These are phyloP conservation scores for Xiphophorus couchianus DNA, from an alignment of 2,113 vertebrate genomes.

Conservation along the genomic window DNA sequence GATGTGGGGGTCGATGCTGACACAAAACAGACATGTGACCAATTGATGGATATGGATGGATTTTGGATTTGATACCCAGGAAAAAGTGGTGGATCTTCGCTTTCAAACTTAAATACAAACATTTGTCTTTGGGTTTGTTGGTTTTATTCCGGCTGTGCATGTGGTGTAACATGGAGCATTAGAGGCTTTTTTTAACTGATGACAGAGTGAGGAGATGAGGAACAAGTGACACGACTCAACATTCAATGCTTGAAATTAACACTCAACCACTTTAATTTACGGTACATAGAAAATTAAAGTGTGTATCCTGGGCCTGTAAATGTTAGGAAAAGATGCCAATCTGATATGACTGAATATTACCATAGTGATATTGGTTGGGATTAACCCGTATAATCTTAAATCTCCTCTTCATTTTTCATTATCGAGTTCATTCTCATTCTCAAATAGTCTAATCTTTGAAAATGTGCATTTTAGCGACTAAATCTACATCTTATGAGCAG, in stretches of 20 bases:
- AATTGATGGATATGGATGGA: neutral
- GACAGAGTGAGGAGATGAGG: neutral
- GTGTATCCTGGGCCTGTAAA: no score
- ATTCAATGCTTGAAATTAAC: conserved; percentile 23
- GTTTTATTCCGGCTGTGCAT: neutral
- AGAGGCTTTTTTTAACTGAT: neutral
- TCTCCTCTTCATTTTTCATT: no score
- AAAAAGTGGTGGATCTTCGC: neutral
- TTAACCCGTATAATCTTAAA: neutral
- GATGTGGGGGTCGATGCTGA: neutral
- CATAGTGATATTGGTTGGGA: no score
- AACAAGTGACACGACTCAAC: neutral
- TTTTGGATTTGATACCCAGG: neutral
- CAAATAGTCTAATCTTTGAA: no score
- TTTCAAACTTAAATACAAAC: neutral
- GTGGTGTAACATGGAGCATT: neutral
- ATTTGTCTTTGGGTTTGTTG: neutral
- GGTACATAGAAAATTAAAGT: neutral
- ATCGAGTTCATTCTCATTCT: no score
- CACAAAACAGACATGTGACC: neutral
- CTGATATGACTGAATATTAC: no score
- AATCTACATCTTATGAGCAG: no score
- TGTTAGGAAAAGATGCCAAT: no score
- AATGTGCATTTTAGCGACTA: no score
- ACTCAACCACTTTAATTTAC: neutral